Conservation (phyloP, 2,888 invertebrate species). For the Cryptocheilus praepositus region DNA sequence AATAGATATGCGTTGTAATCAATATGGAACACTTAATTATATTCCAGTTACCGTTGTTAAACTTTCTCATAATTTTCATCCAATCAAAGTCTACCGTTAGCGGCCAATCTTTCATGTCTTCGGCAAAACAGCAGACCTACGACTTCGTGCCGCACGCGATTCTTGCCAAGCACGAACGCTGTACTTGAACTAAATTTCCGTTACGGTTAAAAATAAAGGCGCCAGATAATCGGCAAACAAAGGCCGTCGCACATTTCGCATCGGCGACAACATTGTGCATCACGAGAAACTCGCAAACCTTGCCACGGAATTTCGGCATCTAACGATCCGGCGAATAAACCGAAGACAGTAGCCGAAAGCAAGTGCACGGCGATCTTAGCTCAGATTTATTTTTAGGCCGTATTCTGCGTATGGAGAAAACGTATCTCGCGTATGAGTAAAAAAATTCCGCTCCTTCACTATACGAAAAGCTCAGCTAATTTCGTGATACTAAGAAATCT, state of each 20-base stretch:
- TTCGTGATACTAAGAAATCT: no score
- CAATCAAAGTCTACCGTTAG: not conserved
- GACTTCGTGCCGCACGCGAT: not conserved
- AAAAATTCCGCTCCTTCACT: no score
- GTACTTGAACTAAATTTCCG: conserved; percentile 9
- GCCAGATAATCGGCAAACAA: not conserved
- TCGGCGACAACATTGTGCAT: conserved; percentile 2
- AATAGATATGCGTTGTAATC: no score
- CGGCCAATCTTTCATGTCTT: no score
- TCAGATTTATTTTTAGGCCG: conserved; percentile 42
- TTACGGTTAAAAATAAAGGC: conserved; percentile 11
- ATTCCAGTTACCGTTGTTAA: no score
- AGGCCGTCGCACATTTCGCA: not conserved
- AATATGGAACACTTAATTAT: no score
- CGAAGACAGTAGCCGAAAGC: no score
- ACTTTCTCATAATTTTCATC: not conserved
- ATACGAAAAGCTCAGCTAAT: no score
- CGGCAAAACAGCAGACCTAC: no score
- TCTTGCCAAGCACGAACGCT: conserved; percentile 9
- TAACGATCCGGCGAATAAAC: no score
- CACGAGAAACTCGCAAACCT: no score
- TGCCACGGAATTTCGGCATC: no score
- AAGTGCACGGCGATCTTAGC: conserved; percentile 10
- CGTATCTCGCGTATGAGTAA: not conserved
- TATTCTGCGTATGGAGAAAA: conserved; percentile 26